phyloP scores from a whole-genome alignment of 2,888 invertebrate genomes.

The Ectemnius continuus region DNA sequence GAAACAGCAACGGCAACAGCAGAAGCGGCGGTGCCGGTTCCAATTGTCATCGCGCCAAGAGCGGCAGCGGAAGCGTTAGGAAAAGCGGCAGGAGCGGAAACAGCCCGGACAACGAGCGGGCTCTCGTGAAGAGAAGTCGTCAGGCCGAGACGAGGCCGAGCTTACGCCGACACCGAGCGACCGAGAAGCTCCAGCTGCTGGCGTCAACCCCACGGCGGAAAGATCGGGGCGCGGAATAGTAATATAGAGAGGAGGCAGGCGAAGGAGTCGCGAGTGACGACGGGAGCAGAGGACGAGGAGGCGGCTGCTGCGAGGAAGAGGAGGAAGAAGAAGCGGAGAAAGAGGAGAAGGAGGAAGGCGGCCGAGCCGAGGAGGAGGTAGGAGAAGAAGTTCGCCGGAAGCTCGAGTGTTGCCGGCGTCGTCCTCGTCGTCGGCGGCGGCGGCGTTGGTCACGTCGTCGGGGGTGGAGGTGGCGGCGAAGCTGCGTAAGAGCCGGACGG shows the following conservation, averaged over 20 bases:
- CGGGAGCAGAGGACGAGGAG: slow-evolving; percentile 57
- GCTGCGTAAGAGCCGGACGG: slow-evolving; percentile 35
- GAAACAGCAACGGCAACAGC: slow-evolving; percentile 26
- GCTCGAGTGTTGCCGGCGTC: slow-evolving; percentile 56
- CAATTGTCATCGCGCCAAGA: slow-evolving; percentile 26
- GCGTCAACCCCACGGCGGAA: slow-evolving; percentile 74
- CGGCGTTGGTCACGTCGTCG: slow-evolving; percentile 51
- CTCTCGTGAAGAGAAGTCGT: slow-evolving; percentile 66
- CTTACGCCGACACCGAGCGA: slow-evolving; percentile 67
- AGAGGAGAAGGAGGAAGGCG: slow-evolving; percentile 58
- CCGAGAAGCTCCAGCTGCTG: slow-evolving; percentile 71
- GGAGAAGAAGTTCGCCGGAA: slow-evolving; percentile 47
- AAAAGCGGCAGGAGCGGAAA: slow-evolving; percentile 56
- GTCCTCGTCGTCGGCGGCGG: slow-evolving; percentile 61
- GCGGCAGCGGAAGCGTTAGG: slow-evolving; percentile 39
- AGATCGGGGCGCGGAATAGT: slow-evolving; percentile 74
- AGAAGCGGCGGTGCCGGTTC: slow-evolving; percentile 47
- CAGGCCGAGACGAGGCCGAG: slow-evolving; percentile 67
- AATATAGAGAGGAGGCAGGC: slow-evolving; percentile 57
- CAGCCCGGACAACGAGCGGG: slow-evolving; percentile 65
- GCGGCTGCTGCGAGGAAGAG: slow-evolving; percentile 50
- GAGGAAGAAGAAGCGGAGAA: slow-evolving; percentile 55
- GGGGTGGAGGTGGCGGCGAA: slow-evolving; percentile 46
- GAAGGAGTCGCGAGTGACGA: slow-evolving; percentile 51
- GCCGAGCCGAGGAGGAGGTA: slow-evolving; percentile 51